Base-by-base conservation (phyloP, 2,888 invertebrate species). In the Lepetodrilus schrolli region DNA sequence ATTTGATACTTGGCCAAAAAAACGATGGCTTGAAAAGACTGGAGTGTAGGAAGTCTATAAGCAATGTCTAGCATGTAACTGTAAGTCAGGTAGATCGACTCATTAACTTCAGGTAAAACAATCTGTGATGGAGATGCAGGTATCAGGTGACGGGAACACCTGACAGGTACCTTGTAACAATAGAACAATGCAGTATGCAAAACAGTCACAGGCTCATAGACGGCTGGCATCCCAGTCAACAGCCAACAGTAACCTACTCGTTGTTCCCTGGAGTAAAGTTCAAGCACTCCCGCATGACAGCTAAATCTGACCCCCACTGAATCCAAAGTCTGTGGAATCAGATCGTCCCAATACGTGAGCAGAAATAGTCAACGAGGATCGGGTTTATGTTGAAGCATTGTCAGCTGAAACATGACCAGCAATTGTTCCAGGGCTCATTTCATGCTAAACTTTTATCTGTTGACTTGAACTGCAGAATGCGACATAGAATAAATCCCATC, bases 101-200 rank as follows among this genome's bases (percentile, higher is more conserved):
- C n/a, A n/a, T n/a, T n/a, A n/a, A n/a, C n/a, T n/a, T n/a, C 58
- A 58, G 58, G 58, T 58, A 58, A 58, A 58, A 58, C 58, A 58
- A 58, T 58, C 58, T n/a, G 48, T 48, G 20, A 30, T 30, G 13
- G n/a, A 0, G 26, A 30, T 7, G n/a, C 30, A 0, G 34, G 58
- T 58, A 58, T 58, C 58, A 58, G 7, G 30, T 58, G 58, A 26
- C 34, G 30, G 58, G 58, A 34, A 30, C 30, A 58, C 30, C 58
- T 58, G n/a, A n/a, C 30, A 30, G 30, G 34, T 17, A 13, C 43
- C 43, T 43, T 43, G 58, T 58, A 58, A 58, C 58, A 58, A 58
- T 58, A 58, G 58, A 58, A 58, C 58, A 58, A 58, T 58, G 58
- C 58, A 13, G 34, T 58, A 58, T 58, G 58, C 58, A 30, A 58